A percentile compares a stretch with the other conserved stretches of the same genome.
phyloP scores from a whole-genome alignment of 2,797 vertebrate genomes.

The Poecilia picta region DNA sequence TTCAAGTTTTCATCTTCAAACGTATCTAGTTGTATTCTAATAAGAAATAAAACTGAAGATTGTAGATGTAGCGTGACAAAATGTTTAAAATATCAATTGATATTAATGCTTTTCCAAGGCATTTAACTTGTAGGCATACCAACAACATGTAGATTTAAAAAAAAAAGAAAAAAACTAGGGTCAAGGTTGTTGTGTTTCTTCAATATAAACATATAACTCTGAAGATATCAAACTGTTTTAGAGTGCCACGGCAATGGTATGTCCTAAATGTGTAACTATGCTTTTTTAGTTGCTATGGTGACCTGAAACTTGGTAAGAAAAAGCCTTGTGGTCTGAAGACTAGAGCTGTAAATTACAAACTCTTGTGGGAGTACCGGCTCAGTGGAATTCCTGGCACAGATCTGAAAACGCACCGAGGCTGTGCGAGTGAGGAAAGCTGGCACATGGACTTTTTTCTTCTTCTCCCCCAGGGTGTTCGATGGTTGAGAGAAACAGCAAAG shows the following conservation, averaged over 20 bases:
- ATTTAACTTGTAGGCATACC: slow-evolving; percentile 12
- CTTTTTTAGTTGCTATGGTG: slow-evolving; percentile 76
- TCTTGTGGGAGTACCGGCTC: slow-evolving; percentile 43
- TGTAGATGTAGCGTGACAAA: neutral
- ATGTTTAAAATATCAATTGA: neutral
- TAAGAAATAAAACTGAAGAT: neutral
- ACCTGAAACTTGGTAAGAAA: slow-evolving; percentile 72
- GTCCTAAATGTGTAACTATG: slow-evolving; percentile 63
- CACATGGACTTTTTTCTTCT: slow-evolving; percentile 29
- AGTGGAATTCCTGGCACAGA: slow-evolving; percentile 69
- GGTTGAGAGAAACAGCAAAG: neutral
- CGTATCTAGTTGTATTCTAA: neutral
- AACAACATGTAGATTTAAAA: neutral
- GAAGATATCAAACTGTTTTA: slow-evolving; percentile 13
- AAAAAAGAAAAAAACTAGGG: no score
- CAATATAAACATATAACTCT: neutral
- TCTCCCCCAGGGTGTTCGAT: slow-evolving; percentile 7
- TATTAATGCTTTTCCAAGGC: slow-evolving; percentile 4
- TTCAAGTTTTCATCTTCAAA: neutral
- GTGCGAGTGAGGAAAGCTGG: slow-evolving; percentile 50
- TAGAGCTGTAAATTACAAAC: slow-evolving; percentile 81
- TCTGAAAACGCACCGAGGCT: slow-evolving; percentile 45
- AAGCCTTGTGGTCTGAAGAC: slow-evolving; percentile 78
- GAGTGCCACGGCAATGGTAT: slow-evolving; percentile 30
- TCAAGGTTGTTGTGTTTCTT: slow-evolving; percentile 16